Conservation (phyloP, 2,888 invertebrate genomes). For the Drosophila borealis region DNA sequence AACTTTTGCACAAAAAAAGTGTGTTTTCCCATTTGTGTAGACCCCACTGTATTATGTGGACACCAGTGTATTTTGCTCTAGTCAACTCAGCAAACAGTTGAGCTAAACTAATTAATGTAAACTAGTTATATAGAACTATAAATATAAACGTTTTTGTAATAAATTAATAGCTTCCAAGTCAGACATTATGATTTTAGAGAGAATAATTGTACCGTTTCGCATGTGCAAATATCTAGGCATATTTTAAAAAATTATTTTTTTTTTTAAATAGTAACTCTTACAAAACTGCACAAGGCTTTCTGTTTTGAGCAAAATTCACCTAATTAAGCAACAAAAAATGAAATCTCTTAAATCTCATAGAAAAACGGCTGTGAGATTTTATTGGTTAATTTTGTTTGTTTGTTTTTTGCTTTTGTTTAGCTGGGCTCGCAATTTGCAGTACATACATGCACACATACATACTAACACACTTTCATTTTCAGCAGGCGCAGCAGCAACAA, state of each 20-base stretch:
- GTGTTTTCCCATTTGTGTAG: not conserved
- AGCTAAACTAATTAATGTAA: not conserved
- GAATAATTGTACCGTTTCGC: not conserved
- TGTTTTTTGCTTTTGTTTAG: conserved; percentile 42
- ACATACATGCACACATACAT: conserved; percentile 21
- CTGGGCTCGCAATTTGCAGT: conserved; percentile 48
- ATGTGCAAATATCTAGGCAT: not conserved
- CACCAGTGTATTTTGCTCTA: not conserved
- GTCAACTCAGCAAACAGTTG: not conserved
- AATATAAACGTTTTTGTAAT: not conserved
- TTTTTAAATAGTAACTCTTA: conserved; percentile 8
- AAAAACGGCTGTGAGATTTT: conserved; percentile 62
- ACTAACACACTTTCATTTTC: conserved; percentile 73
- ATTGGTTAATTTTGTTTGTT: conserved; percentile 58
- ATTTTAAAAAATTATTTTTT: not conserved
- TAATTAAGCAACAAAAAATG: conserved; percentile 43
- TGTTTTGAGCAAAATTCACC: conserved; percentile 25
- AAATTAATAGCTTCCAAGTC: too few relatives aligned
- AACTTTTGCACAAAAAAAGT: not conserved
- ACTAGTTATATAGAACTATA: not conserved
- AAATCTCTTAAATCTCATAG: conserved; percentile 39
- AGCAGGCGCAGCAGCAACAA: conserved; percentile 66
- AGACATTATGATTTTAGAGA: not conserved
- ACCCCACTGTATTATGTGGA: not conserved
- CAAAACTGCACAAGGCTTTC: conserved; percentile 11